Evolutionary conservation across 2,113 vertebrate species (phyloP).

Genomic region (Neotragus pygmaeus): DNA sequence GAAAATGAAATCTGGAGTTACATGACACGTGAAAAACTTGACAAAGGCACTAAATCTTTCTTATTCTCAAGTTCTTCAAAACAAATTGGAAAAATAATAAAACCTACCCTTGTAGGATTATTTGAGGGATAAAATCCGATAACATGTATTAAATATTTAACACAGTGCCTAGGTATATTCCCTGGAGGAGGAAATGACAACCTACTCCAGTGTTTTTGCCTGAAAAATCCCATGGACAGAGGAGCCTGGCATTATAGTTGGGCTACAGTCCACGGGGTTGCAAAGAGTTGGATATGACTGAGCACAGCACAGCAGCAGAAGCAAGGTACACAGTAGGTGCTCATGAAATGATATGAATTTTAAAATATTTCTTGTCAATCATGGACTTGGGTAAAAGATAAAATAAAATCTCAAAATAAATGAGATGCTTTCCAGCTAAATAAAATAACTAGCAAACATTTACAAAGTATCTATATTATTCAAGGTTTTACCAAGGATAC

Average conservation of each 20-base stretch:
- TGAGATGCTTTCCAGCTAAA: background rate
- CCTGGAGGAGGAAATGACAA: background rate
- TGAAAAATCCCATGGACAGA: background rate
- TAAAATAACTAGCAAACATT: background rate
- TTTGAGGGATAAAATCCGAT: background rate
- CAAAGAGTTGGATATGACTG: background rate
- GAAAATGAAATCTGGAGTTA: background rate
- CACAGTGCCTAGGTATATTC: background rate
- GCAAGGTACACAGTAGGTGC: background rate
- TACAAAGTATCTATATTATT: background rate
- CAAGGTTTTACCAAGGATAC: background rate
- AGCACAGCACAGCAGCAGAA: background rate
- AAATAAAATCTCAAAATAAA: background rate
- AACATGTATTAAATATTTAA: background rate
- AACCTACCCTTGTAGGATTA: background rate
- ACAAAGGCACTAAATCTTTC: background rate
- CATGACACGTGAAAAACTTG: background rate
- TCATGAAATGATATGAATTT: background rate
- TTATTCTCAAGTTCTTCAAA: background rate
- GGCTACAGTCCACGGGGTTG: background rate
- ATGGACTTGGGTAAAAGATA: background rate
- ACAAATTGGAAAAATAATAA: slow-evolving; percentile 16
- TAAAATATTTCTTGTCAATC: background rate
- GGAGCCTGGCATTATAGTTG: background rate
- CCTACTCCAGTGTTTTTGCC: background rate